Base-by-base conservation (phyloP, 2,797 vertebrate species). In the Leptoclinus maculatus region DNA sequence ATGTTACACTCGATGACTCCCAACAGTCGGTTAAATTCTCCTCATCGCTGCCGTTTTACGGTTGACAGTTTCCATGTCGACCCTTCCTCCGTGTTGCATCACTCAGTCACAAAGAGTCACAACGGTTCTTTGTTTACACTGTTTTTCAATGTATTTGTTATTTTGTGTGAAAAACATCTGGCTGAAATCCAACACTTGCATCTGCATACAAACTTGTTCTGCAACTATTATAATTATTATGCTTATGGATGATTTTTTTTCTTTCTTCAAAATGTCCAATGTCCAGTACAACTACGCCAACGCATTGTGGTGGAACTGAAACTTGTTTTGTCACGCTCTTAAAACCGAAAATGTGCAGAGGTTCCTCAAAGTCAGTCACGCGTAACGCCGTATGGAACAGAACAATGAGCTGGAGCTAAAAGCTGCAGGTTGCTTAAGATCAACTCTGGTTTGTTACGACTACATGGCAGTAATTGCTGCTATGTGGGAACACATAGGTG, bases 1-100 rank as follows among this genome's bases (percentile, higher is more conserved):
- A 76, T 78, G 83, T 89, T 57, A 56, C 75, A 84, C 83, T 62
- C 53, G 86, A 87, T 74, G 86, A 86, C 66, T 79, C 85, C 69
- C 69, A 79, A 80, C 76, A 84, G 78, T 76, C 71, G 57, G 78
- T 83, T 76, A 85, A 83, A 85, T 72, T 70, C 56, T 74, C 60
- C 34, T 71, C 43, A 36, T 70, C 9, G 19, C 14, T 41, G 62
- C 2, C 0, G 58, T 47, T 47, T 78, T 59, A 73, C 39, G 63
- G 64, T 14, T 4, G 29, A 63, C 68, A 56, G 29, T 76, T 84
- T 83, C 51, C 38, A 29, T 38, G 69, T 47, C 51, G 36, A 79
- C 49, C 7, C 70, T 66, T 66, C 13, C 34, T 74, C 54, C 58
- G 16, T 19, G 4, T n/a, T 64, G 1, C 47, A 51, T 41, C n/a